Evolutionary conservation across 2,113 vertebrate species (phyloP), one percentile per base, ranked within the genome.

Genomic region (Oceanites oceanicus): DNA sequence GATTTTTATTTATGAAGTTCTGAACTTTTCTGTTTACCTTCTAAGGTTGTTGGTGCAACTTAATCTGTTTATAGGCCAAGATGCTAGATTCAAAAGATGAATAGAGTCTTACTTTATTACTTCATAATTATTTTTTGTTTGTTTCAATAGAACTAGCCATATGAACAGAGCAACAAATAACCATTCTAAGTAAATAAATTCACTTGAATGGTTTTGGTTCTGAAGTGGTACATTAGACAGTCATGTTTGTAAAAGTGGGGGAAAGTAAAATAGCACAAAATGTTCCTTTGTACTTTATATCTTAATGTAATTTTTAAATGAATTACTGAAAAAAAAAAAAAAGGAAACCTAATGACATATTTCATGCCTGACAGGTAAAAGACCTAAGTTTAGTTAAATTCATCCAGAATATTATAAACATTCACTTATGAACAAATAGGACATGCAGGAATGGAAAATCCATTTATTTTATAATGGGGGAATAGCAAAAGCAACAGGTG

Each of bases 331-430:
- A n/a, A n/a, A 44, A 55, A 67, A 77, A 55, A 9, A 56, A 30
- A 52, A 10, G 5, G 9, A 86, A 74, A 79, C 71, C 2, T 27
- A 16, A 42, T 62, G 0, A 38, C 5, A 26, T 34, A 42, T 74
- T 78, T 79, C 21, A 44, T 42, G 8, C 7, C 79, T 79, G 22
- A 67, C 6, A 30, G 38, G 26, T 5, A 63, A 58, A 88, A 67
- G 19, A 58, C 6, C 2, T 53, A 56, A 38, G 5, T 49, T 88
- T 38, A 79, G 7, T 67, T 40, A 67, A 71, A 75, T 67, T 71
- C 7, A 38, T 15, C 2, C 4, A 34, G 10, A 9, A 0, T 53
- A 49, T 45, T 40, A 17, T 9, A 40, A 47, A 3, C 8, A 42
- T 44, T 75, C 8, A 38, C 7, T 66, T 79, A 56, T 13, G 30